Evolutionary conservation across 2,113 vertebrate genomes (phyloP), one percentile per base, ranked within the genome.

Genomic region (Pteruthius melanotis): DNA sequence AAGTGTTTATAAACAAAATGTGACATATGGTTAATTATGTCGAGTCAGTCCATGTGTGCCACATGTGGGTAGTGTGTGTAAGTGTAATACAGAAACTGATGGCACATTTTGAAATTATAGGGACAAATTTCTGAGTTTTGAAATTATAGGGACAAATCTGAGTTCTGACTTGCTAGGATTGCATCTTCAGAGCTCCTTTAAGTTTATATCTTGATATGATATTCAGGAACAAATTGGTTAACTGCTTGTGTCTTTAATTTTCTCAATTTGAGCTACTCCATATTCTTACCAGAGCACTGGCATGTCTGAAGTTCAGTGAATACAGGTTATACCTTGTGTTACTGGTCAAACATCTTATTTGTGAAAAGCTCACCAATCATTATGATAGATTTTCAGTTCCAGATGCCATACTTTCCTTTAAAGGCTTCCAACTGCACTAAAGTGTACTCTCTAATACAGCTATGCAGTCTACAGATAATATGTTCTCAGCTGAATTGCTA

Each of bases 61-160:
- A 30, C 8, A 8, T 65, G 31, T 47, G 15, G 2, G 39, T 49
- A n/a, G 11, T 2, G 1, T 56, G 20, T 18, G 1, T 13, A 40
- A 20, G 26, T n/a, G 10, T 50, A 84, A 63, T 30, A 47, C 9
- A 66, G 59, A 86, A 86, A 74, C 45, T 15, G 45, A 33, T 6
- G 5, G 15, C 11, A 3, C n/a, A 4, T 50, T 66, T 39, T 77
- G 59, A 86, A 86, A 40, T 44, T 6, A 37, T 7, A 47, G 47
- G 28, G 35, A 10, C 11, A 64, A 89, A 49, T 69, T 80, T 86
- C 40, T 59, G 18, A 45, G 30, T 9, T 68, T 90, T 50, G 10
- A 86, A 86, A 40, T 44, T 6, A 37, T 7, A 47, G 47, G 28
- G 35, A 10, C 11, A 64, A 89, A 49, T 69, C 40, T 59, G 18